Conservation (phyloP, 1,140 invertebrate species). For the Radopholus similis region DNA sequence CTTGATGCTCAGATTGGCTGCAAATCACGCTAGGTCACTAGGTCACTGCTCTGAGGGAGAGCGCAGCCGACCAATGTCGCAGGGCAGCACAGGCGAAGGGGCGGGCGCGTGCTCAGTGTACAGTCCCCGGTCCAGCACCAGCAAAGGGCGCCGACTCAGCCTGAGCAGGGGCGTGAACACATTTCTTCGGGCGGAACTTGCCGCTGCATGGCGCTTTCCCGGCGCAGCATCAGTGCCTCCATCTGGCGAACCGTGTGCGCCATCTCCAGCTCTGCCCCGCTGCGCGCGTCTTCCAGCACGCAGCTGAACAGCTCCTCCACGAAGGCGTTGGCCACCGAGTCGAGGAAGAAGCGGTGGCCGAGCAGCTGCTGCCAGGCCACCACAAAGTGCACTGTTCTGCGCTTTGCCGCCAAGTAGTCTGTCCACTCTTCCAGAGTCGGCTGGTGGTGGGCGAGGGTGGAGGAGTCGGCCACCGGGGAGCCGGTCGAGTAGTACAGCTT, state of each 20-base stretch:
- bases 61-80: slow-evolving; percentile 50
- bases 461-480: slow-evolving; percentile 46
- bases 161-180: slow-evolving; percentile 2
- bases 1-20: slow-evolving; percentile 79
- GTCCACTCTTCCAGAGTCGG: slow-evolving; percentile 14
- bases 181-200: not conserved
- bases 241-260: slow-evolving; percentile 45
- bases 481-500: slow-evolving; percentile 65
- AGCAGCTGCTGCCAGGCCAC: slow-evolving; percentile 74
- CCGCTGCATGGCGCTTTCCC: slow-evolving; percentile 44
- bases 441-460: slow-evolving; percentile 40
- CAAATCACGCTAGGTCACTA: too few species aligned
- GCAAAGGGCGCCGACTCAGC: slow-evolving; percentile 47
- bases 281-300: slow-evolving; percentile 71
- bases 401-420: slow-evolving; percentile 67
- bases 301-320: slow-evolving; percentile 71
- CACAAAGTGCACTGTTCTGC: slow-evolving; percentile 75
- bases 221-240: slow-evolving; percentile 26
- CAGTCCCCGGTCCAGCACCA: slow-evolving; percentile 53
- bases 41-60: not conserved
- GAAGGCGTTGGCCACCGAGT: slow-evolving; percentile 70
- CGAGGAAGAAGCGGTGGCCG: slow-evolving; percentile 73
- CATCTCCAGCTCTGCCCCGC: slow-evolving; percentile 62
- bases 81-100: slow-evolving; percentile 55
- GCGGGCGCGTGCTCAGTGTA: slow-evolving; percentile 49